A percentile compares a stretch with the other conserved stretches of the same genome.
Conservation (phyloP, 2,888 invertebrate species). For the Hirtodrosophila duncani region DNA sequence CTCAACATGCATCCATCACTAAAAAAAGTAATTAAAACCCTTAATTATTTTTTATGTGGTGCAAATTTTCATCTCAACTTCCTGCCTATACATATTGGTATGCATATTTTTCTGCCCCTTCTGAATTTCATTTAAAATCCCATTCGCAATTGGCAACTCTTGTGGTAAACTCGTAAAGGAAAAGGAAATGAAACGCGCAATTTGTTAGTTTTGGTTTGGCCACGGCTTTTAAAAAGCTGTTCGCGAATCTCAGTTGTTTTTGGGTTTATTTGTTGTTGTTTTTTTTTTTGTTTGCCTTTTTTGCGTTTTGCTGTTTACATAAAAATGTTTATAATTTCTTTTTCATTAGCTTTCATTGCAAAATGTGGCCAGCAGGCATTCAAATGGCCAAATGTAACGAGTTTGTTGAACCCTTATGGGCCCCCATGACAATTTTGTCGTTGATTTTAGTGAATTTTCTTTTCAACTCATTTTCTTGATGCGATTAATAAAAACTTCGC, state of each 20-base stretch:
- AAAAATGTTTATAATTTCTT: slow-evolving; percentile 70
- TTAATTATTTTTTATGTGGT: slow-evolving; percentile 11
- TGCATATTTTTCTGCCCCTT: slow-evolving; percentile 24
- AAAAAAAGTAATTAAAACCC: too few relatives aligned
- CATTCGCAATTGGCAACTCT: slow-evolving; percentile 31
- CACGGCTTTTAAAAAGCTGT: slow-evolving; percentile 44
- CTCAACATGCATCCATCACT: too few relatives aligned
- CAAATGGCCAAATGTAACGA: slow-evolving; percentile 17
- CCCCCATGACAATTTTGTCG: slow-evolving; percentile 10
- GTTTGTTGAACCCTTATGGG: slow-evolving; percentile 59
- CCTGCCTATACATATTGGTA: slow-evolving; percentile 19
- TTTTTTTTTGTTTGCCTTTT: slow-evolving; percentile 9
- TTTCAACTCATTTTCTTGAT: slow-evolving; percentile 10
- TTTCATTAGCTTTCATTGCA: slow-evolving; percentile 63
- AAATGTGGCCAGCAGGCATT: slow-evolving; percentile 40
- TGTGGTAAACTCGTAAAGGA: slow-evolving; percentile 36
- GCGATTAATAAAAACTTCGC: slow-evolving; percentile 58
- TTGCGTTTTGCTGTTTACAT: slow-evolving; percentile 48
- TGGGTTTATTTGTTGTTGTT: slow-evolving; percentile 15
- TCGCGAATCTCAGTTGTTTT: slow-evolving; percentile 43
- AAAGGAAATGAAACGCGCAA: slow-evolving; percentile 69
- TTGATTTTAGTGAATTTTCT: slow-evolving; percentile 18
- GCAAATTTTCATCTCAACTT: slow-evolving; percentile 13
- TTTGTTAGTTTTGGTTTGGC: slow-evolving; percentile 54
- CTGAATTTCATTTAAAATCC: slow-evolving; percentile 34